Evolutionary conservation across 2,113 vertebrate genomes (phyloP), one percentile per base, ranked within the genome.

Genomic region (Gasterosteus aculeatus): DNA sequence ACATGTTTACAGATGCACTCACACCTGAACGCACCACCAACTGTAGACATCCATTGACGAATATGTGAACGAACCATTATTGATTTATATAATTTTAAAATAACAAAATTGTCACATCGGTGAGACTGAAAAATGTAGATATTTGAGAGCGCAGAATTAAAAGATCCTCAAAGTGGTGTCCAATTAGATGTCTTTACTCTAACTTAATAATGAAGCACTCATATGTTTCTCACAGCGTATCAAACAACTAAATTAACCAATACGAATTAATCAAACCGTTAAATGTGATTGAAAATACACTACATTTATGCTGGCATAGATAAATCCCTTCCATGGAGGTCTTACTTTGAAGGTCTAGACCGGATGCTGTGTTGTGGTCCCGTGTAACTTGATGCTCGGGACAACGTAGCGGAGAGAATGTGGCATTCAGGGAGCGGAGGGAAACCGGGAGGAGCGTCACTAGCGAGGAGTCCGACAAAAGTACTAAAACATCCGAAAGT

Each of bases 361-460:
- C 80, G 81, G 88, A 86, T 11, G 72, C 7, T 3, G 0, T 0
- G 15, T 4, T 19, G 4, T 2, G 4, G 60, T 3, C 18, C n/a
- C 9, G 29, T 72, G 67, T 22, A 35, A n/a, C 70, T 84, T 83
- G 72, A 78, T 61, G n/a, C n/a, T 61, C 31, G 9, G 75, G 68
- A 81, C 44, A 72, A 15, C 58, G 51, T 60, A 54, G 77, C 69
- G 77, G 78, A 54, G 70, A 59, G 85, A 85, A 70, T 86, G 84
- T 26, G 85, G 81, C 77, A 85, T 83, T 87, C 69, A 80, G 41
- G 81, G 74, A 65, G 65, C 42, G 69, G 85, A 85, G 71, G 74
- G 81, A 75, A 77, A 81, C 54, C 72, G 0, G 74, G n/a, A 66
- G 75, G 7, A 33, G 1, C 67, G 31, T 1, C 18, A 22, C 19